These are phyloP conservation scores for Drosophila stalkeri DNA, from an alignment of 2,888 invertebrate genomes.

Conservation along the genomic window DNA sequence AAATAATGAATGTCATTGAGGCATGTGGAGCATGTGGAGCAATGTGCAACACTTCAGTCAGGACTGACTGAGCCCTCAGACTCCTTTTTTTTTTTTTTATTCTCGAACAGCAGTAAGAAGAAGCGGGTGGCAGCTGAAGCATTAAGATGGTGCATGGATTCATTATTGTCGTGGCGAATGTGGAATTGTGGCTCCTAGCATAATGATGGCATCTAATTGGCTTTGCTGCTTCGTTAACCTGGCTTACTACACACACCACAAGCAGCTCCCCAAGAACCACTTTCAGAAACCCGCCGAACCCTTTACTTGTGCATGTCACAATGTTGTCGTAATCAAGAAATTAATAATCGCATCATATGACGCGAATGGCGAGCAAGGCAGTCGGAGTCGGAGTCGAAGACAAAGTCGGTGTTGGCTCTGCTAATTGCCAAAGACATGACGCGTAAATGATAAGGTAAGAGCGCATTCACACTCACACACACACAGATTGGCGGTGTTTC, in stretches of 20 bases:
- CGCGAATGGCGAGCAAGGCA: conserved; percentile 34
- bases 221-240: conserved; percentile 79
- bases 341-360: conserved; percentile 74
- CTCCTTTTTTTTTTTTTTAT: conserved; percentile 41
- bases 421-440: conserved; percentile 77
- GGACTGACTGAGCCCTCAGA: conserved; percentile 5
- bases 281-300: background rate
- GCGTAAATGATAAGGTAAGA: conserved; percentile 70
- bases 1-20: conserved; percentile 56
- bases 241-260: conserved; percentile 55
- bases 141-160: background rate
- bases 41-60: conserved; percentile 55
- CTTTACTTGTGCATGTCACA: conserved; percentile 54
- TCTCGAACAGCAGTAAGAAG: too few species aligned
- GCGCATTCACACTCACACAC: background rate
- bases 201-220: conserved; percentile 79
- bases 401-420: conserved; percentile 33
- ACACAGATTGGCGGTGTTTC: conserved; percentile 33
- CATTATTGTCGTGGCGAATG: conserved; percentile 7
- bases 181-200: conserved; percentile 32
- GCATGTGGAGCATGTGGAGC: conserved; percentile 3
- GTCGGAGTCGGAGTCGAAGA: background rate
- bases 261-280: conserved; percentile 8
- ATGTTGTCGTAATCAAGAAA: conserved; percentile 69
- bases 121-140: background rate